These are phyloP conservation scores for Ephestia elutella DNA, from an alignment of 1,140 invertebrate species.

Conservation along the genomic window DNA sequence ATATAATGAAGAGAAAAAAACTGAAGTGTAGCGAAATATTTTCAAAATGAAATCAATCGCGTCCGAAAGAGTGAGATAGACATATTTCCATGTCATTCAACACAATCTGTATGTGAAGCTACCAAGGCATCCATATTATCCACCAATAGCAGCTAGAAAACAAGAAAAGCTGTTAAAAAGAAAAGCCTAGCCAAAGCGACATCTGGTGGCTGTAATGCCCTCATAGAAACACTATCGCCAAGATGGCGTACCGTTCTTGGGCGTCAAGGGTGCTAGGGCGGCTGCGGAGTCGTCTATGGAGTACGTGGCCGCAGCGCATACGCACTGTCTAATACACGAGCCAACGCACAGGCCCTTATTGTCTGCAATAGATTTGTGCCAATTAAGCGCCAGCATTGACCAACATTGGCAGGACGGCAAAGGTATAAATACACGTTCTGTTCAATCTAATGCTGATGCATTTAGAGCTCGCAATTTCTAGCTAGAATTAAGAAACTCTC, in stretches of 20 bases:
- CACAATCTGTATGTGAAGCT: too few species aligned
- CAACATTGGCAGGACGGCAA: not conserved
- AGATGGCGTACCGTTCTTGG: constrained; percentile 34
- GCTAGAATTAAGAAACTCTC: too few species aligned
- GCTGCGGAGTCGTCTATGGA: constrained; percentile 59
- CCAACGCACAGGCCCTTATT: constrained; percentile 62
- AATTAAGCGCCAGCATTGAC: constrained; percentile 18
- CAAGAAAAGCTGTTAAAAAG: not conserved
- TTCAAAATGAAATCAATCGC: too few species aligned
- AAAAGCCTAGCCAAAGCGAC: not conserved
- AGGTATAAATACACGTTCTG: too few species aligned
- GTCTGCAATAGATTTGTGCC: constrained; percentile 49
- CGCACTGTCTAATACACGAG: constrained; percentile 69
- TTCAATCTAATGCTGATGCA: too few species aligned
- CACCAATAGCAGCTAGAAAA: not conserved
- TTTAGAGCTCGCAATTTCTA: too few species aligned
- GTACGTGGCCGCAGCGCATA: constrained; percentile 56
- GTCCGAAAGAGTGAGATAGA: too few species aligned
- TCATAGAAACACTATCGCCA: not conserved
- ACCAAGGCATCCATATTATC: not conserved
- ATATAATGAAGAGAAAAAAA: not conserved
- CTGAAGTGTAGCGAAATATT: too few species aligned
- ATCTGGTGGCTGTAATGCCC: not conserved
- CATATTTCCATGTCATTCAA: too few species aligned
- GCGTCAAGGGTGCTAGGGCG: constrained; percentile 38